Percentiles rank a stretch among this genome's conserved stretches.
Evolutionary conservation across 2,797 vertebrate species (phyloP).

Genomic region (Aulostomus chinensis): DNA sequence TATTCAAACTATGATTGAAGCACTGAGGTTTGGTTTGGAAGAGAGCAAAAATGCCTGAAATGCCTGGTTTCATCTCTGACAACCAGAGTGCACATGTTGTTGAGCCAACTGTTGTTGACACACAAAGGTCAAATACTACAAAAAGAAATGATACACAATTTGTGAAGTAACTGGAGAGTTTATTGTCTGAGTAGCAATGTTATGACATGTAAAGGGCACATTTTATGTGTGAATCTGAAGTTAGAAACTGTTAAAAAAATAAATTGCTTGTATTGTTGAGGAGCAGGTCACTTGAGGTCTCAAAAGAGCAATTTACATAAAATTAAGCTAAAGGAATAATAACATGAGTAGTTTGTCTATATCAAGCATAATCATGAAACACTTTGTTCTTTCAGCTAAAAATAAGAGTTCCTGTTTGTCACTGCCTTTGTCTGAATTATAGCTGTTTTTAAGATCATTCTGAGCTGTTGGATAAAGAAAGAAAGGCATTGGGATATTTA

Average conservation of each 20-base stretch:
- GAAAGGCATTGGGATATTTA: too few relatives aligned
- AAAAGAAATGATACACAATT: not conserved
- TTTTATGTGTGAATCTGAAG: constrained; percentile 7
- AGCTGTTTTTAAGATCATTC: too few relatives aligned
- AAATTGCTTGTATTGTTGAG: too few relatives aligned
- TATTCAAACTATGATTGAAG: constrained; percentile 28
- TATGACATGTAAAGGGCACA: not conserved
- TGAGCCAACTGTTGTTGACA: constrained; percentile 10
- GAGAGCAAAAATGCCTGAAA: not conserved
- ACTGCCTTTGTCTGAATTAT: too few relatives aligned
- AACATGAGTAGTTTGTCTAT: too few relatives aligned
- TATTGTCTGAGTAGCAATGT: not conserved
- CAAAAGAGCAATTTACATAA: too few relatives aligned
- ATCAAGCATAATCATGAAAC: not conserved
- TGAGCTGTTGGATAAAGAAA: too few relatives aligned
- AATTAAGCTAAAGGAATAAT: too few relatives aligned
- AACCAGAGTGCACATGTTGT: constrained; percentile 3
- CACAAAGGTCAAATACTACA: constrained; percentile 14
- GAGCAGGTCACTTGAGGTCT: too few relatives aligned
- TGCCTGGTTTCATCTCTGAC: constrained; percentile 16
- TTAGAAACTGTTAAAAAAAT: not conserved
- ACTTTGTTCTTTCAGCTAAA: not conserved
- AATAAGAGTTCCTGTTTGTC: too few relatives aligned
- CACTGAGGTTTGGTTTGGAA: constrained; percentile 33
- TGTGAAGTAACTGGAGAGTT: constrained; percentile 6